phyloP scores from a whole-genome alignment of 1,140 invertebrate genomes.

The Geopemphigus sp. region DNA sequence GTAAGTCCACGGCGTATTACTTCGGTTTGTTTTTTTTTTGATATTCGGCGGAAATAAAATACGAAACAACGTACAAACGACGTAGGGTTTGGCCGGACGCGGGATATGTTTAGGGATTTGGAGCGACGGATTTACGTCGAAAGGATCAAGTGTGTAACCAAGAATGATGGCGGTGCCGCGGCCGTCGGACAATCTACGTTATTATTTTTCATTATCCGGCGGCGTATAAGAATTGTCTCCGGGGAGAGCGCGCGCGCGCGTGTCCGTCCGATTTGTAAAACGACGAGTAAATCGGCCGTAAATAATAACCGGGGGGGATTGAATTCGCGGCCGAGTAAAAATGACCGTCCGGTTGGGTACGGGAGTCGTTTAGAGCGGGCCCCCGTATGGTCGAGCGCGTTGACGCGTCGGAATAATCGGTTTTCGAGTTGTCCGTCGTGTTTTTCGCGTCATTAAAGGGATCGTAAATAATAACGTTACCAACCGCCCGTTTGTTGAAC shows the following conservation, averaged over 20 bases:
- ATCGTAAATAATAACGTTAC: too few species aligned
- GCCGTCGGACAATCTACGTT: constrained; percentile 22
- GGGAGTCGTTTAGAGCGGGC: too few species aligned
- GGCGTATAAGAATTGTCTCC: constrained; percentile 13
- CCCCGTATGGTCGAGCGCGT: too few species aligned
- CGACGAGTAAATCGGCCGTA: background rate
- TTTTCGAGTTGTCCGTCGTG: too few species aligned
- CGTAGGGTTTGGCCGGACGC: constrained; percentile 29
- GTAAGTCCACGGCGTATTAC: too few species aligned
- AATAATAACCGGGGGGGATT: background rate
- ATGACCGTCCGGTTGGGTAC: background rate
- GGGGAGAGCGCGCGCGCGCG: too few species aligned
- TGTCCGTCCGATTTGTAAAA: background rate
- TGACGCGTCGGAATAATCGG: too few species aligned
- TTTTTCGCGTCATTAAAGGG: too few species aligned
- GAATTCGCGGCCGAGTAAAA: background rate
- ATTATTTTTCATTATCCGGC: constrained; percentile 41
- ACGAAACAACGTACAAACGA: constrained; percentile 43
- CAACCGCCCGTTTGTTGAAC: too few species aligned
- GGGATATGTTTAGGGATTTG: constrained; percentile 26
- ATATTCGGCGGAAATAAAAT: background rate
- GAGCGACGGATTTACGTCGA: constrained; percentile 15
- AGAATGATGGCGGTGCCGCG: constrained; percentile 30
- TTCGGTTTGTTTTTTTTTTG: too few species aligned
- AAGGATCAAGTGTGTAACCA: constrained; percentile 40